phyloP scores from a whole-genome alignment of 2,797 vertebrate species.

The Oryzias sinensis region DNA sequence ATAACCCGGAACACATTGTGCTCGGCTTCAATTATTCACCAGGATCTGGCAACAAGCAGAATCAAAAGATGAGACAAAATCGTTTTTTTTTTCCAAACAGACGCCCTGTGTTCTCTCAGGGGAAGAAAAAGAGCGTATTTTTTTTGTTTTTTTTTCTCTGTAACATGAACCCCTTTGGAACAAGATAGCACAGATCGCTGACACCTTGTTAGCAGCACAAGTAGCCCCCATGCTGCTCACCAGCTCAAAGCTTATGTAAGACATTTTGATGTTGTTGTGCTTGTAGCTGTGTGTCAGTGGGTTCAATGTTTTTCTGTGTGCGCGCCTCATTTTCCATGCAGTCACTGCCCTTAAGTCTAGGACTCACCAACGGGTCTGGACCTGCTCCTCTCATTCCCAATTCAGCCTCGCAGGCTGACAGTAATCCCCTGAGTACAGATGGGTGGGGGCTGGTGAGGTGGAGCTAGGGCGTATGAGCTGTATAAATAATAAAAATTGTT shows the following conservation, averaged over 20 bases:
- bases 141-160: constrained; percentile 32
- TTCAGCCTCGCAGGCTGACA: constrained; percentile 62
- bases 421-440: constrained; percentile 71
- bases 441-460: constrained; percentile 38
- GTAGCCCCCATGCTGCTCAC: constrained; percentile 30
- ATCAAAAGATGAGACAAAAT: constrained; percentile 32
- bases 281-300: constrained; percentile 60
- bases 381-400: constrained; percentile 71
- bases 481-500: constrained; percentile 39
- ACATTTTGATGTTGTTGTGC: constrained; percentile 46
- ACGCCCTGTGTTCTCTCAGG: constrained; percentile 20
- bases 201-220: constrained; percentile 45
- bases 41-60: constrained; percentile 35
- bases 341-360: constrained; percentile 73
- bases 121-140: constrained; percentile 28
- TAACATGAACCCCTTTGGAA: constrained; percentile 51
- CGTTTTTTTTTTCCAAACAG: constrained; percentile 48
- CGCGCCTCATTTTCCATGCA: constrained; percentile 79
- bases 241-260: constrained; percentile 53
- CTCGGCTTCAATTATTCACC: constrained; percentile 38
- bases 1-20: constrained; percentile 43
- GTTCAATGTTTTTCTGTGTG: constrained; percentile 62
- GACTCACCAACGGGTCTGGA: constrained; percentile 73
- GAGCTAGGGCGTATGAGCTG: constrained; percentile 35
- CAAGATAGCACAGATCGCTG: constrained; percentile 61